phyloP scores from a whole-genome alignment of 2,888 invertebrate species.

The Harpalus rufipes region DNA sequence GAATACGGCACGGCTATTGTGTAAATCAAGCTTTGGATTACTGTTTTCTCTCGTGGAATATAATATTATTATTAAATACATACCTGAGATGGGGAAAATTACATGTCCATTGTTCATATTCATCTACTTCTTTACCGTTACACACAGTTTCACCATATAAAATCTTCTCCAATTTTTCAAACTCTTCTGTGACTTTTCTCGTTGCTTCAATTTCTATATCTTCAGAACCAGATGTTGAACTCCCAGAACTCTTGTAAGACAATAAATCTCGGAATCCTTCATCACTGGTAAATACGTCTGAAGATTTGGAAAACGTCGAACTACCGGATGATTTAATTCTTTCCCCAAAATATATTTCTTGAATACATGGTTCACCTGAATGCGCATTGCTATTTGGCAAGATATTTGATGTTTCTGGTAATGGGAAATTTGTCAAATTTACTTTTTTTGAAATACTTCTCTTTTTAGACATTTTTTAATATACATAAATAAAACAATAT shows the following conservation, averaged over 20 bases:
- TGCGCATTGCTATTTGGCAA: slow-evolving; percentile 26
- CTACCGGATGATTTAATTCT: slow-evolving; percentile 22
- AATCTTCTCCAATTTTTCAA: slow-evolving; percentile 80
- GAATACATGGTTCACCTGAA: slow-evolving; percentile 36
- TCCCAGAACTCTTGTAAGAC: slow-evolving; percentile 71
- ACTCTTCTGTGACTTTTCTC: slow-evolving; percentile 78
- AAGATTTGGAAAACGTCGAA: slow-evolving; percentile 31
- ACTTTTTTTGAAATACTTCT: slow-evolving; percentile 62
- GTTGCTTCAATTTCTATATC: slow-evolving; percentile 79
- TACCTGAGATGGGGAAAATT: slow-evolving; percentile 81
- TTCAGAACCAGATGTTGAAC: slow-evolving; percentile 79
- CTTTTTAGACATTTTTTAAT: slow-evolving; percentile 64
- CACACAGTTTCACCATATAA: slow-evolving; percentile 80
- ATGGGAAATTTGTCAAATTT: slow-evolving; percentile 55
- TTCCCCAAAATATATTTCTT: slow-evolving; percentile 59
- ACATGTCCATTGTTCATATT: slow-evolving; percentile 81
- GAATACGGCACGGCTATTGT: no score
- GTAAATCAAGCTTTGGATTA: no score
- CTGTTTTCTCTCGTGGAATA: no score
- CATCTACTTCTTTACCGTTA: slow-evolving; percentile 78
- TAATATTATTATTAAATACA: neutral
- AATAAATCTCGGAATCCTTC: slow-evolving; percentile 41
- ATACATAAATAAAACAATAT: slow-evolving; percentile 64
- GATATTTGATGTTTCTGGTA: slow-evolving; percentile 49
- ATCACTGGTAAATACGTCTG: slow-evolving; percentile 43